Evolutionary conservation across 2,888 invertebrate genomes (phyloP), one percentile per base, ranked within the genome.

Genomic region (Lochmaea crataegi): DNA sequence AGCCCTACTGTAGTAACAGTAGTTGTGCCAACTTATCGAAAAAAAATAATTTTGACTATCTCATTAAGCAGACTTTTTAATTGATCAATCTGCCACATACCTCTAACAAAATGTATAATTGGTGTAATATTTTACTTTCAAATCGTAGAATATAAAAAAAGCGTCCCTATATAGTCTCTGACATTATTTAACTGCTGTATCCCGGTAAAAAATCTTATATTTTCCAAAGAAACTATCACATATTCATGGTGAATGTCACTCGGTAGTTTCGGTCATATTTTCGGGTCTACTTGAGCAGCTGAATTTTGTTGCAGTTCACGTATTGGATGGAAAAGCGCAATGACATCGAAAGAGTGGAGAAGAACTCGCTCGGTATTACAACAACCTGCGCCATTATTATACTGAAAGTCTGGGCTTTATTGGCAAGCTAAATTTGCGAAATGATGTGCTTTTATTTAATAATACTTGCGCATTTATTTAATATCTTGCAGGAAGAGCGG

Each of bases 371-470:
- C n/a, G 68, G 77, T 81, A 82, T 83, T 82, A 83, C 79, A 79
- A 74, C 82, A 83, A 82, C 82, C 82, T 82, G 83, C 76, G 77
- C 75, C 76, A 77, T 82, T 80, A 83, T 79, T 80, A 81, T 82
- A 80, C 82, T 79, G 79, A 80, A 79, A 80, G 82, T 82, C 80
- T 80, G 80, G 78, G 68, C 76, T 75, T 76, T 83, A 83, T 82
- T 81, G 79, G 82, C 78, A 79, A 76, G 81, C 78, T 82, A 82
- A 83, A 83, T 83, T 82, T 81, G 71, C 79, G 70, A 78, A 82
- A 83, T 82, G 82, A 82, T 80, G 82, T 81, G 82, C 82, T 81
- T 80, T 77, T 80, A 80, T 82, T 83, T 83, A 83, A 83, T 83
- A 81, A 79, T 76, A 73, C 76, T 68, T 72, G 70, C 73, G 75